phyloP scores from a whole-genome alignment of 2,113 vertebrate genomes.

The Chroicocephalus ridibundus region DNA sequence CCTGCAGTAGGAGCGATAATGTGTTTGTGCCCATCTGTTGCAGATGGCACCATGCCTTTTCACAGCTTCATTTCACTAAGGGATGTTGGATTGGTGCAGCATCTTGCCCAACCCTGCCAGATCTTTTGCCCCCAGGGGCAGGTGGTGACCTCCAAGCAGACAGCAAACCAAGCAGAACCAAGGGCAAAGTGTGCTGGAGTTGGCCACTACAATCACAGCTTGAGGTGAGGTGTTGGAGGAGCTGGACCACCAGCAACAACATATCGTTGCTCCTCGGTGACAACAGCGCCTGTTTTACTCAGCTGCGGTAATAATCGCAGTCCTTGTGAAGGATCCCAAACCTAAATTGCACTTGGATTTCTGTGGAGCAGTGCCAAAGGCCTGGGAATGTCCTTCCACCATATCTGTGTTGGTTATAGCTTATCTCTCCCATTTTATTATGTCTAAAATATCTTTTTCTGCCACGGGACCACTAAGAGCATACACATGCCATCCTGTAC shows the following conservation, averaged over 20 bases:
- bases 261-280: neutral
- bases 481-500: neutral
- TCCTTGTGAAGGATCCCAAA: neutral
- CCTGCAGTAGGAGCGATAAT: neutral
- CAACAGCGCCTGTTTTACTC: neutral
- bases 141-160: neutral
- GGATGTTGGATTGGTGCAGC: neutral
- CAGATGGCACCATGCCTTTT: neutral
- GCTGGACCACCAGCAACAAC: neutral
- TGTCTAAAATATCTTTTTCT: neutral
- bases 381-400: neutral
- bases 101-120: neutral
- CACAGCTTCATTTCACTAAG: neutral
- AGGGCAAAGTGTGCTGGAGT: neutral
- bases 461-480: neutral
- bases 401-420: neutral
- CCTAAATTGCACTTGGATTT: neutral
- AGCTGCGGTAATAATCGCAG: fast-evolving
- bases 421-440: neutral
- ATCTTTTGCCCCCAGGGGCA: neutral
- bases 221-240: neutral
- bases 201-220: neutral
- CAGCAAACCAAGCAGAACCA: neutral
- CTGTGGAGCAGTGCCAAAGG: neutral
- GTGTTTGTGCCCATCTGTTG: neutral